Percentiles rank a stretch among this genome's conserved stretches.
phyloP scores from a whole-genome alignment of 2,797 vertebrate species.

The Chelmon rostratus region DNA sequence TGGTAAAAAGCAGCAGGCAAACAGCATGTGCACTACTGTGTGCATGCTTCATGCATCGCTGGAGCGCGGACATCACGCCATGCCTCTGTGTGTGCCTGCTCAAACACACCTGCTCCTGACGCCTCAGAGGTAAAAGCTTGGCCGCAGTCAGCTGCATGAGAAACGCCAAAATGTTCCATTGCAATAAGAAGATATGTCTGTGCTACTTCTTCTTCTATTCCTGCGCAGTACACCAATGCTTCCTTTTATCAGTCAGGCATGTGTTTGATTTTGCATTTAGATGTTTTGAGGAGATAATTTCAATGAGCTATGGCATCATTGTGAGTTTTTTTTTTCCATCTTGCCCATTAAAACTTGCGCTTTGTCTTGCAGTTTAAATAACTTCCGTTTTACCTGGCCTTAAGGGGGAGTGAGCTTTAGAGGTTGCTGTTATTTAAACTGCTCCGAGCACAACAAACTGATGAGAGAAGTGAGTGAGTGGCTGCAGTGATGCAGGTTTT shows the following conservation, averaged over 20 bases:
- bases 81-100: slow-evolving; percentile 72
- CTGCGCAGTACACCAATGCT: not conserved
- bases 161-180: not conserved
- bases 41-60: slow-evolving; percentile 76
- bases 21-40: slow-evolving; percentile 66
- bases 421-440: slow-evolving; percentile 21
- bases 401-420: not conserved
- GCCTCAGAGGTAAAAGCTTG: slow-evolving; percentile 65
- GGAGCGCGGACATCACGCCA: slow-evolving; percentile 69
- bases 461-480: too few species aligned
- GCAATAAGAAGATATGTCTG: not conserved
- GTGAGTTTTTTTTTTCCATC: slow-evolving; percentile 17
- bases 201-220: slow-evolving; percentile 2
- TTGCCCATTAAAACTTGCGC: slow-evolving; percentile 1
- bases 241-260: not conserved
- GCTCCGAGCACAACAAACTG: slow-evolving; percentile 6
- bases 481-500: not conserved
- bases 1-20: slow-evolving; percentile 73
- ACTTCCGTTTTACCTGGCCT: not conserved
- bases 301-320: not conserved
- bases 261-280: not conserved
- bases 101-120: slow-evolving; percentile 77
- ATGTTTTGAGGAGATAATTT: not conserved
- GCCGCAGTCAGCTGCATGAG: slow-evolving; percentile 46
- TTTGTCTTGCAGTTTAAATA: not conserved